A percentile compares a stretch with the other conserved stretches of the same genome.
phyloP scores from a whole-genome alignment of 2,113 vertebrate genomes.

The Nibea coibor region DNA sequence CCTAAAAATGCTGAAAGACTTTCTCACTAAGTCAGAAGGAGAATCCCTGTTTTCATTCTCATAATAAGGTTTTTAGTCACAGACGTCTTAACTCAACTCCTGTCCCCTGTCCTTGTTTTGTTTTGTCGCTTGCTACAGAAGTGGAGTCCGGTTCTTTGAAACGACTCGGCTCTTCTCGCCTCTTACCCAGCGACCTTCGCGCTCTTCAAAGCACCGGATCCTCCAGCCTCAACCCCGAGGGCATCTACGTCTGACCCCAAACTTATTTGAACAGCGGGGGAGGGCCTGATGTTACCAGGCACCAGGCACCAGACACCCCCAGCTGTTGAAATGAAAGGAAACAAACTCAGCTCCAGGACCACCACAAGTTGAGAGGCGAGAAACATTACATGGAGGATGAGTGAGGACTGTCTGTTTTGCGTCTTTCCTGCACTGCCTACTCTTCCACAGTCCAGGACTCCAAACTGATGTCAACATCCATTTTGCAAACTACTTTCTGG shows the following conservation, averaged over 20 bases:
- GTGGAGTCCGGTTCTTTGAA: conserved; percentile 89
- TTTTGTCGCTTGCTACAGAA: conserved; percentile 70
- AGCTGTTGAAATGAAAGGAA: conserved; percentile 9
- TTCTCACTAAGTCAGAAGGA: conserved; percentile 22
- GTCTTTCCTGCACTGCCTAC: conserved; percentile 36
- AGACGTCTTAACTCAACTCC: not conserved
- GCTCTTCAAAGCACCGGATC: conserved; percentile 90
- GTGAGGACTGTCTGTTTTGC: conserved; percentile 26
- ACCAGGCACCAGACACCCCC: not conserved
- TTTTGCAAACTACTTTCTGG: conserved; percentile 15
- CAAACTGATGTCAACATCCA: conserved; percentile 63
- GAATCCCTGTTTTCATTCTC: conserved; percentile 14
- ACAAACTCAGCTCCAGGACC: not conserved
- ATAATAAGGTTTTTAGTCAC: not conserved
- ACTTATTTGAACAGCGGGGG: not conserved
- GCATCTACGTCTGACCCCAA: conserved; percentile 93
- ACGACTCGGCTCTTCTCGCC: conserved; percentile 88
- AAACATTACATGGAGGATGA: conserved; percentile 2
- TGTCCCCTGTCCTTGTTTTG: not conserved
- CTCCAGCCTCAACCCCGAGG: conserved; percentile 93
- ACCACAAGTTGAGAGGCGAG: not conserved
- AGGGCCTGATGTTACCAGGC: not conserved
- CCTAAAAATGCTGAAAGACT: conserved; percentile 7
- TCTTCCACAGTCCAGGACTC: conserved; percentile 18
- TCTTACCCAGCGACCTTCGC: conserved; percentile 91